Percentiles rank a stretch among this genome's conserved stretches.
Conservation (phyloP, 2,888 invertebrate species). For the Drosophila nr. perissopoda region DNA sequence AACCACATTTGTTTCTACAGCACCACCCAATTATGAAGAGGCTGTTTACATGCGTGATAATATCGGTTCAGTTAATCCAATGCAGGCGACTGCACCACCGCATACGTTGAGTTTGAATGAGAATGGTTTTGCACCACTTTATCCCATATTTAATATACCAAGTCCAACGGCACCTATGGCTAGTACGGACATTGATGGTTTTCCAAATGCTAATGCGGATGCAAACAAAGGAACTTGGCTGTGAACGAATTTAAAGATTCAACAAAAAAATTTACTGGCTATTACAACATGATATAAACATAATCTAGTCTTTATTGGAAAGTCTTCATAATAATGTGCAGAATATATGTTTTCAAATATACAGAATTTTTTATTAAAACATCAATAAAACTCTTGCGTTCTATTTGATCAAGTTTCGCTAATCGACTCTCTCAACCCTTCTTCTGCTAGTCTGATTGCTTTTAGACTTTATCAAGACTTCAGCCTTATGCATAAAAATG, state of each 20-base stretch:
- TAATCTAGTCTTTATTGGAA: slow-evolving; percentile 5
- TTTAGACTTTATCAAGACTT: slow-evolving; percentile 26
- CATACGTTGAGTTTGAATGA: slow-evolving; percentile 55
- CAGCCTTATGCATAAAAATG: slow-evolving; percentile 21
- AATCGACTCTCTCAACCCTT: background rate
- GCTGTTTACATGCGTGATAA: slow-evolving; percentile 74
- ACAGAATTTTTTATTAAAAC: background rate
- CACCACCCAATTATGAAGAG: slow-evolving; percentile 82
- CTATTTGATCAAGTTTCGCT: background rate
- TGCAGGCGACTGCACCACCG: slow-evolving; percentile 41
- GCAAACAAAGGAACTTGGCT: slow-evolving; percentile 66
- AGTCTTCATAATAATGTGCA: background rate
- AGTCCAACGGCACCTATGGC: slow-evolving; percentile 52
- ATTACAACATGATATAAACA: background rate
- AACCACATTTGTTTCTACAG: slow-evolving; percentile 46
- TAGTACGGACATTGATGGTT: slow-evolving; percentile 16
- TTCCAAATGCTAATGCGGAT: slow-evolving; percentile 35
- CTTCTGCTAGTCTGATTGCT: background rate
- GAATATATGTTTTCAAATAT: background rate
- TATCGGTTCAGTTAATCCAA: background rate
- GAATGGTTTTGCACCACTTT: slow-evolving; percentile 70
- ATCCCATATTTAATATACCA: slow-evolving; percentile 79
- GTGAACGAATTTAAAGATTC: slow-evolving; percentile 14
- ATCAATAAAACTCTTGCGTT: background rate
- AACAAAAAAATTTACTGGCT: slow-evolving; percentile 1